Percentiles rank a stretch among this genome's conserved stretches.
Conservation (phyloP, 2,797 vertebrate genomes). For the Babyrousa celebensis region DNA sequence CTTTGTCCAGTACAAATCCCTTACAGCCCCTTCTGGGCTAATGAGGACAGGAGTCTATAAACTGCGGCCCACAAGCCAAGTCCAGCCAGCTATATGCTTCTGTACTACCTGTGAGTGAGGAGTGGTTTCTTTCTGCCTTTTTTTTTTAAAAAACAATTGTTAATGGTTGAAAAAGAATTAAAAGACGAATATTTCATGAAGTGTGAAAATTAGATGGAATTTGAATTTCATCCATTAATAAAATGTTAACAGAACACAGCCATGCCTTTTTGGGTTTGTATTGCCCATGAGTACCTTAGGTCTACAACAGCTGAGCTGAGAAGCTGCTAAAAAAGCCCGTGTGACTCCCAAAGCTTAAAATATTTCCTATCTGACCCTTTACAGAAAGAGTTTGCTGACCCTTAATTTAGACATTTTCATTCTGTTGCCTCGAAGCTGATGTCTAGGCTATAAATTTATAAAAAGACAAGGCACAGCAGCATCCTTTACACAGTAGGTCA, state of each 20-base stretch:
- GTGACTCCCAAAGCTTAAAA: conserved; percentile 54
- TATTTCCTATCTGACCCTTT: conserved; percentile 47
- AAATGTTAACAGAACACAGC: conserved; percentile 9
- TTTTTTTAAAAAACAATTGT: background rate
- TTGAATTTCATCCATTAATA: conserved; percentile 60
- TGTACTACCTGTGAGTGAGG: background rate
- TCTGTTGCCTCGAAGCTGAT: conserved; percentile 29
- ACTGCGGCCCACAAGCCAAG: background rate
- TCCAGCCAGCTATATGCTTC: background rate
- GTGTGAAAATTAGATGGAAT: conserved; percentile 42
- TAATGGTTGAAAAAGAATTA: conserved; percentile 44
- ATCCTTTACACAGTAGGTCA: background rate
- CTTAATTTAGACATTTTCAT: conserved; percentile 52
- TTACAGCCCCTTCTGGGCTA: background rate
- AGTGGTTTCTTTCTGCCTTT: background rate
- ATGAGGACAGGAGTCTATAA: background rate
- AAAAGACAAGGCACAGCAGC: conserved; percentile 21
- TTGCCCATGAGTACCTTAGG: background rate
- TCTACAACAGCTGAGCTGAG: conserved; percentile 13
- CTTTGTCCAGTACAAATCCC: background rate
- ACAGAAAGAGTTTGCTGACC: conserved; percentile 17
- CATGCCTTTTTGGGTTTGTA: background rate
- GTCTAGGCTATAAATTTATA: conserved; percentile 55
- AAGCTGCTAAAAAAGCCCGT: conserved; percentile 8
- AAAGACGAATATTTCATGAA: conserved; percentile 66